A percentile compares a stretch with the other conserved stretches of the same genome.
Conservation (phyloP, 1,140 invertebrate genomes). For the Caenorhabditis brenneri region DNA sequence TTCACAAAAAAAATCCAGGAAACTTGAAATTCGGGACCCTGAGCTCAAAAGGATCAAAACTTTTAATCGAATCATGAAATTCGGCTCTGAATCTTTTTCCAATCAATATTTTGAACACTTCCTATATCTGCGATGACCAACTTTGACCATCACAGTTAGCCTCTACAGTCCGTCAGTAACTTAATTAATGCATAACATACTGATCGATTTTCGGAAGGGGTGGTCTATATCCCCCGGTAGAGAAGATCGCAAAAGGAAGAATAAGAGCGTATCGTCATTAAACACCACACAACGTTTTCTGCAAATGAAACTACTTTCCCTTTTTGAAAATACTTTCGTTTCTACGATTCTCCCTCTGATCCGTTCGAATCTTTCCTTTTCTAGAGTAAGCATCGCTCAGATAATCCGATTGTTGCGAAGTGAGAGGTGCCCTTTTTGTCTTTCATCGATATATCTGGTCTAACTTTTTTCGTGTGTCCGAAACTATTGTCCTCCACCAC, state of each 20-base stretch:
- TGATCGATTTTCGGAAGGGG: slow-evolving; percentile 17
- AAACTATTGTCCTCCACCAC: background rate
- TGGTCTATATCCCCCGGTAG: background rate
- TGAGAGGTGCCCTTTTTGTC: background rate
- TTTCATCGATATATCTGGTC: background rate
- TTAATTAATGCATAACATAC: slow-evolving; percentile 16
- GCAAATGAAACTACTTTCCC: slow-evolving; percentile 39
- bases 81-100: too few relatives aligned
- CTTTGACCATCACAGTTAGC: background rate
- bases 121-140: background rate
- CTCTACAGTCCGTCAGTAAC: background rate
- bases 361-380: background rate
- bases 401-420: slow-evolving; percentile 35
- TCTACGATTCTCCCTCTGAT: background rate
- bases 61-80: too few relatives aligned
- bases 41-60: too few relatives aligned
- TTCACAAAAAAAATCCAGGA: too few relatives aligned
- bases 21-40: too few relatives aligned
- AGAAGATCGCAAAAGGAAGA: background rate
- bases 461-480: slow-evolving; percentile 16
- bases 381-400: background rate
- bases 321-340: slow-evolving; percentile 38
- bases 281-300: slow-evolving; percentile 38
- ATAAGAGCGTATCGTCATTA: slow-evolving; percentile 43
- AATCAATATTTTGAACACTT: too few relatives aligned